A percentile compares a stretch with the other conserved stretches of the same genome.
Evolutionary conservation across 2,888 invertebrate genomes (phyloP).

Genomic region (Lagria hirta): DNA sequence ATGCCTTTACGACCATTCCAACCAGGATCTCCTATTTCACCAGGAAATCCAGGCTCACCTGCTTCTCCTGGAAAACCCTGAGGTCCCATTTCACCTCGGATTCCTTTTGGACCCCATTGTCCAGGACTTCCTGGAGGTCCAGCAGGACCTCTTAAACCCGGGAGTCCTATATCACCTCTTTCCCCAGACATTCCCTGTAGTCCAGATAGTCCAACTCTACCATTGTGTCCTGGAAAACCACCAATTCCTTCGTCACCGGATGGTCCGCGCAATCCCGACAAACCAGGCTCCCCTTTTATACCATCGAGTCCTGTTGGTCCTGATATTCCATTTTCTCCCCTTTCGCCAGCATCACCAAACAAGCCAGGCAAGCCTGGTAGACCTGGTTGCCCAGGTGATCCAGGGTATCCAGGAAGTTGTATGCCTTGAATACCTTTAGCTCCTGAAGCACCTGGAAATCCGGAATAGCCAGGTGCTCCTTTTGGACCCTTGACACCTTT

Average conservation of each 20-base stretch:
- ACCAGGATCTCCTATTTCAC: conserved; percentile 53
- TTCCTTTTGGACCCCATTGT: conserved; percentile 40
- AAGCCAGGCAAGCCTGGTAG: conserved; percentile 41
- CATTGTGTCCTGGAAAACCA: conserved; percentile 51
- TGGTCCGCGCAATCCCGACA: conserved; percentile 17
- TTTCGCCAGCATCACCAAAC: conserved; percentile 49
- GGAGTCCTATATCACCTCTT: conserved; percentile 50
- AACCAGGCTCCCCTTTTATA: conserved; percentile 42
- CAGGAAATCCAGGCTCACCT: conserved; percentile 48
- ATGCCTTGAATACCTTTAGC: conserved; percentile 46
- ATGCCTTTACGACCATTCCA: conserved; percentile 47
- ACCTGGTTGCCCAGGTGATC: conserved; percentile 34
- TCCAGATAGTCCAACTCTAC: conserved; percentile 52
- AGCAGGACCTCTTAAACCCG: conserved; percentile 42
- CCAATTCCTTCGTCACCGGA: conserved; percentile 48
- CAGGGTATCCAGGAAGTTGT: conserved; percentile 46
- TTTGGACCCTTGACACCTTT: conserved; percentile 46
- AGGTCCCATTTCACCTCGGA: conserved; percentile 57
- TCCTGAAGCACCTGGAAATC: conserved; percentile 41
- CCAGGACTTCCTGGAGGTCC: conserved; percentile 55
- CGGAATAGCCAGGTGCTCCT: conserved; percentile 48
- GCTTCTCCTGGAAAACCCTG: conserved; percentile 47
- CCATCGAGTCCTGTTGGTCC: conserved; percentile 47
- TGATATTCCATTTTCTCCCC: conserved; percentile 45
- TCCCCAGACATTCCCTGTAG: conserved; percentile 58